A percentile compares a stretch with the other conserved stretches of the same genome.
Evolutionary conservation across 2,888 invertebrate species (phyloP).

Genomic region (Eilema sororculum): DNA sequence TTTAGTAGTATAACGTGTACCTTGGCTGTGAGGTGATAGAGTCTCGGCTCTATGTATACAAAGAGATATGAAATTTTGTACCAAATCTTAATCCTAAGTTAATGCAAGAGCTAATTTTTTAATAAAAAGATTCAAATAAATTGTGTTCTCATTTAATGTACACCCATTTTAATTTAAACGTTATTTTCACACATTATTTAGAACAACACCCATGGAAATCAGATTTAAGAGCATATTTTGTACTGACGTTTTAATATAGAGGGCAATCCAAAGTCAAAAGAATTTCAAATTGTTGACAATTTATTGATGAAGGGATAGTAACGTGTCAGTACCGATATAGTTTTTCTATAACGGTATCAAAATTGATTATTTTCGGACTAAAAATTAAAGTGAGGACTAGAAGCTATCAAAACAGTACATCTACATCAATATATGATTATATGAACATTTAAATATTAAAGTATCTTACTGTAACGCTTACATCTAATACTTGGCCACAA

Average conservation of each 20-base stretch:
- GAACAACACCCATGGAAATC: constrained; percentile 51
- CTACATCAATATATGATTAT: constrained; percentile 62
- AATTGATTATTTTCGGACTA: constrained; percentile 29
- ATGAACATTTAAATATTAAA: constrained; percentile 50
- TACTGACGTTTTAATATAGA: constrained; percentile 35
- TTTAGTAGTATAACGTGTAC: constrained; percentile 56
- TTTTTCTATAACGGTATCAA: neutral
- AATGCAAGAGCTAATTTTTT: constrained; percentile 61
- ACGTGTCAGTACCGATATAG: neutral
- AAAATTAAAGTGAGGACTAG: constrained; percentile 53
- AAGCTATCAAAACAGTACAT: constrained; percentile 51
- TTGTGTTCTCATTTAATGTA: constrained; percentile 26
- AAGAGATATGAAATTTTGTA: constrained; percentile 65
- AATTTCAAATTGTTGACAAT: neutral
- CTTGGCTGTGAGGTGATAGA: constrained; percentile 77
- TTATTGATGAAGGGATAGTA: neutral
- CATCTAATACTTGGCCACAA: constrained; percentile 55
- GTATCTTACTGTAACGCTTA: constrained; percentile 50
- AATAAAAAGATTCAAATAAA: constrained; percentile 54
- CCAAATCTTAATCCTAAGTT: constrained; percentile 59
- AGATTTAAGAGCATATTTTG: constrained; percentile 43
- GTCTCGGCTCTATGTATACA: constrained; percentile 60
- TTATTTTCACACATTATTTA: constrained; percentile 59
- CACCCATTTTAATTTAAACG: constrained; percentile 61
- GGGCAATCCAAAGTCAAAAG: constrained; percentile 24